Percentiles rank a stretch among this genome's conserved stretches.
phyloP scores from a whole-genome alignment of 2,797 vertebrate genomes.

The Mormyrops boulengeri region DNA sequence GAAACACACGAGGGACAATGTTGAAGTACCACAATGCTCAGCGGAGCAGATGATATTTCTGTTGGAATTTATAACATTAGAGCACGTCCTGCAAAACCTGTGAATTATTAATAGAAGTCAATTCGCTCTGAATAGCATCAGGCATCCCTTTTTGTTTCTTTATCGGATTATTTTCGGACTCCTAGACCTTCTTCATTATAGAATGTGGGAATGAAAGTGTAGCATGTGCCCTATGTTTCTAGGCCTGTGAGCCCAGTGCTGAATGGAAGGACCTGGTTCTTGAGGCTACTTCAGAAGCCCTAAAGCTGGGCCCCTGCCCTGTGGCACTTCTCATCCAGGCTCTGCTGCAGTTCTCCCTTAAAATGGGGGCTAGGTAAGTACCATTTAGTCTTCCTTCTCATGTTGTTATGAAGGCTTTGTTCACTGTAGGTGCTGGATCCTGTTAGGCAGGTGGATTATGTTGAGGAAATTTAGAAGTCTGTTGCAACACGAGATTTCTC shows the following conservation, averaged over 20 bases:
- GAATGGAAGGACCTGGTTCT: conserved; percentile 80
- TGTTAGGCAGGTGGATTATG: not conserved
- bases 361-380: conserved; percentile 76
- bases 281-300: conserved; percentile 82
- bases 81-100: not conserved
- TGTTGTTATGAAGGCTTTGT: not conserved
- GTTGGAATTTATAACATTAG: not conserved
- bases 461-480: not conserved
- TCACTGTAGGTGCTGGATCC: not conserved
- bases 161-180: not conserved
- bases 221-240: not conserved
- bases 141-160: not conserved
- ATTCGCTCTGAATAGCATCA: not conserved
- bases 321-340: conserved; percentile 80
- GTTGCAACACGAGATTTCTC: not conserved
- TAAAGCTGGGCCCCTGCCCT: conserved; percentile 78
- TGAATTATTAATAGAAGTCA: not conserved
- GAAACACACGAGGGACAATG: not conserved
- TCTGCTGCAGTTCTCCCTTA: conserved; percentile 76
- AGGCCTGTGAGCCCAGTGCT: conserved; percentile 68
- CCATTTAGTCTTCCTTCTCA: not conserved
- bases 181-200: not conserved
- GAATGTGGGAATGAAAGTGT: not conserved
- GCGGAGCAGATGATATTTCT: not conserved
- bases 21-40: not conserved